Percentiles rank a stretch among this genome's conserved stretches.
Evolutionary conservation across 2,113 vertebrate species (phyloP).

Genomic region (Heloderma charlesbogerti): DNA sequence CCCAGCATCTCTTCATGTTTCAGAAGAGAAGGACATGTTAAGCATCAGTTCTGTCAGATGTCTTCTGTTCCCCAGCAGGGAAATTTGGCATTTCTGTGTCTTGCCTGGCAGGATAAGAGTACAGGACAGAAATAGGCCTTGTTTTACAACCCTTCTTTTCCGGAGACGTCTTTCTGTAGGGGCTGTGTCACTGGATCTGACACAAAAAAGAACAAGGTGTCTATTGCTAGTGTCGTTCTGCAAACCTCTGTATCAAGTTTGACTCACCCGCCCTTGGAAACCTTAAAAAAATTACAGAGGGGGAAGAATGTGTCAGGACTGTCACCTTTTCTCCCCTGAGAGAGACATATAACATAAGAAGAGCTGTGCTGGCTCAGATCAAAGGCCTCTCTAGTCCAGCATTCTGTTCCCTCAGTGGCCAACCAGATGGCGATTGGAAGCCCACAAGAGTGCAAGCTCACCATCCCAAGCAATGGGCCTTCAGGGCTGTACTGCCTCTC

Average conservation of each 20-base stretch:
- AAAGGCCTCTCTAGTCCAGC: not conserved
- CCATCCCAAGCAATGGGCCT: not conserved
- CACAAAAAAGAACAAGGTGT: conserved; percentile 4
- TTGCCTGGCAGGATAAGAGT: not conserved
- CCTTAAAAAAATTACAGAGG: not conserved
- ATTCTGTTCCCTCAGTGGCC: not conserved
- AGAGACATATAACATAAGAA: not conserved
- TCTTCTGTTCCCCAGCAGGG: conserved; percentile 12
- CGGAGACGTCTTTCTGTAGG: fast-evolving
- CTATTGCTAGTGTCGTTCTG: not conserved
- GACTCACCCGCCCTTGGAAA: not conserved
- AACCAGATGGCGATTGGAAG: not conserved
- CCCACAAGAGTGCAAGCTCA: not conserved
- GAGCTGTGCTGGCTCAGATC: not conserved
- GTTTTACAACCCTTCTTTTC: not conserved
- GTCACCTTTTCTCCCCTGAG: not conserved
- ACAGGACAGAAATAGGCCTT: conserved; percentile 15
- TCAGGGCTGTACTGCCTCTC: not conserved
- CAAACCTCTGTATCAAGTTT: not conserved
- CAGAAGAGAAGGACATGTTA: conserved; percentile 34
- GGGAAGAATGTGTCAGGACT: conserved; percentile 6
- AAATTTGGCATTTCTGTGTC: not conserved
- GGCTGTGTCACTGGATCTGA: not conserved
- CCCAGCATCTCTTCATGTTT: conserved; percentile 27
- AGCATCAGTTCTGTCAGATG: conserved; percentile 22